Percentiles rank a stretch among this genome's conserved stretches.
Evolutionary conservation across 2,888 invertebrate genomes (phyloP).

Genomic region (Brachypalpus laphriformis): DNA sequence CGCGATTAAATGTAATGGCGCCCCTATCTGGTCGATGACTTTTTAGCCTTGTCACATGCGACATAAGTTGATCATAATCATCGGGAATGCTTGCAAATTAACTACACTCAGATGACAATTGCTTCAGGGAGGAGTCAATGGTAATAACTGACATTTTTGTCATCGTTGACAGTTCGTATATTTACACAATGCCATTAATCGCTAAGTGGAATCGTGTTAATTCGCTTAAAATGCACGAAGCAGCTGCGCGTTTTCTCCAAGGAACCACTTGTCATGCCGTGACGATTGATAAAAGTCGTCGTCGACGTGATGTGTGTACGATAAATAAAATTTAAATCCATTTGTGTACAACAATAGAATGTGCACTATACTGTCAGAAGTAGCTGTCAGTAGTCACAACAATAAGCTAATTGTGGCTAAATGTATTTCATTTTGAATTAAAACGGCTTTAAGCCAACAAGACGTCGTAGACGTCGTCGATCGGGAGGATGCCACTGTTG

Average conservation of each 20-base stretch:
- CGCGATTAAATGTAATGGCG: slow-evolving; percentile 39
- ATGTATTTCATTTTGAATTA: slow-evolving; percentile 40
- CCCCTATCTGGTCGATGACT: slow-evolving; percentile 54
- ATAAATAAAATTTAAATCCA: neutral
- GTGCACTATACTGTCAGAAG: neutral
- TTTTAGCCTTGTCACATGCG: slow-evolving; percentile 33
- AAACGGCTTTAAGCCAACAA: slow-evolving; percentile 1
- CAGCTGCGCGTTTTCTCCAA: slow-evolving; percentile 10
- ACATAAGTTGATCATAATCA: neutral
- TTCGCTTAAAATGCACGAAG: slow-evolving; percentile 20
- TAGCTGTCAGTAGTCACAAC: slow-evolving; percentile 42
- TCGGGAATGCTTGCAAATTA: neutral
- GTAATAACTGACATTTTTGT: slow-evolving; percentile 22
- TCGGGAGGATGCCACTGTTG: slow-evolving; percentile 1
- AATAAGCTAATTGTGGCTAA: slow-evolving; percentile 60
- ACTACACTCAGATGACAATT: slow-evolving; percentile 8
- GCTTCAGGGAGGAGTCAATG: slow-evolving; percentile 2
- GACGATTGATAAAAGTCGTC: slow-evolving; percentile 16
- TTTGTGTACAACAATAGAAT: slow-evolving; percentile 11
- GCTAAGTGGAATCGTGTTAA: slow-evolving; percentile 26
- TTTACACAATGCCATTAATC: neutral
- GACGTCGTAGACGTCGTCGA: neutral
- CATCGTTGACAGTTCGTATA: slow-evolving; percentile 35
- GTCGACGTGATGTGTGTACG: neutral
- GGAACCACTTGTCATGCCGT: slow-evolving; percentile 19